These are phyloP conservation scores for Nasonia giraulti DNA, from an alignment of 1,140 invertebrate species.

Conservation along the genomic window DNA sequence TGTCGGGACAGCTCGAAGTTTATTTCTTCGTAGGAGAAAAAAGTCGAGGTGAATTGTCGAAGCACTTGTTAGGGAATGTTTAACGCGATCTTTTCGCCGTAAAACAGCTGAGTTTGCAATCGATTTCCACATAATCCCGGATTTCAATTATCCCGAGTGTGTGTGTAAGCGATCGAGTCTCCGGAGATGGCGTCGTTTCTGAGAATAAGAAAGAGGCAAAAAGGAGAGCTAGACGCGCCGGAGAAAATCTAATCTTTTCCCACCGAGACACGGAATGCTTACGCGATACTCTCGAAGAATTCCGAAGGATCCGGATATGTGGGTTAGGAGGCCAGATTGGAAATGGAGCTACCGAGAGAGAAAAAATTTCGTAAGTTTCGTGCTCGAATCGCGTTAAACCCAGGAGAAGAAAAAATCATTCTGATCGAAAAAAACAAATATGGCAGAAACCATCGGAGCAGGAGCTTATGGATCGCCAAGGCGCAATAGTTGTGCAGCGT, in stretches of 20 bases:
- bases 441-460: too few relatives aligned
- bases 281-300: too few relatives aligned
- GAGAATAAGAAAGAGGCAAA: neutral
- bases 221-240: neutral
- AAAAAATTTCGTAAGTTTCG: too few relatives aligned
- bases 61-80: too few relatives aligned
- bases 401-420: too few relatives aligned
- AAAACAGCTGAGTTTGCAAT: neutral
- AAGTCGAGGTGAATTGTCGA: too few relatives aligned
- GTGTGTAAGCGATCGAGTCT: neutral
- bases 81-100: neutral
- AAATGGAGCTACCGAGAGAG: neutral
- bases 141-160: neutral
- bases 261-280: too few relatives aligned
- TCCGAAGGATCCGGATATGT: neutral
- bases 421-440: neutral
- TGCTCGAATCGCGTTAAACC: too few relatives aligned
- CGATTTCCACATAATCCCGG: neutral
- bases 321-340: neutral
- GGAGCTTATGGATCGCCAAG: neutral
- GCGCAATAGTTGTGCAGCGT: slow-evolving; percentile 63
- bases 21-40: neutral
- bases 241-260: neutral
- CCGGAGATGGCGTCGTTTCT: neutral
- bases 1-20: neutral